Evolutionary conservation across 2,797 vertebrate genomes (phyloP), one percentile per base, ranked within the genome.

Genomic region (Sus cebifrons): DNA sequence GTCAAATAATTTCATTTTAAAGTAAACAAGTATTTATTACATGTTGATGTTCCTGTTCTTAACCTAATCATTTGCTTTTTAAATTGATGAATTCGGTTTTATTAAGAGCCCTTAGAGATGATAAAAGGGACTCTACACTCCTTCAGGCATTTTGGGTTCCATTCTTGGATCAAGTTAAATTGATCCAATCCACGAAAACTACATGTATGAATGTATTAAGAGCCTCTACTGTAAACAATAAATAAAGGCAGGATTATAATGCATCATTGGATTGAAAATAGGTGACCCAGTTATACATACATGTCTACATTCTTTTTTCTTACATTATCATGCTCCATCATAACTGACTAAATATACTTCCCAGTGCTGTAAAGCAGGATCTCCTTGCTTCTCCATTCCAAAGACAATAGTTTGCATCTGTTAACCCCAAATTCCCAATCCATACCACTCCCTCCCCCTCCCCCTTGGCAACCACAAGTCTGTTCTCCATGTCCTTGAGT

Each of bases 121-220:
- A 89, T 91, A 77, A 58, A 86, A 95, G 71, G 1, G 21, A 40
- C 60, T 87, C 23, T 91, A 86, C 9, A 68, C 20, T 73, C 32
- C 17, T 84, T 13, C 15, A 65, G 62, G 5, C 20, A 89, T 68
- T 62, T 44, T 85, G 9, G 4, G 18, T 67, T 82, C 70, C 94
- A 86, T 16, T 64, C 65, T 56, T 91, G 17, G 15, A 68, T 68
- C 54, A 78, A 94, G n/a, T 94, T 86, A 95, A 86, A 93, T 36
- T 93, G 62, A 96, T 82, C 10, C 21, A 89, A 70, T 58, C 10
- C 21, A 89, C 70, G 58, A 91, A 95, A 88, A 10, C 18, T 73
- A 77, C 14, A 77, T 65, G 62, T 77, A n/a, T 62, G 27, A 12
- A 62, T 83, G 11, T 93, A 71, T 78, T 82, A 77, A 85, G 25